phyloP scores from a whole-genome alignment of 2,888 invertebrate species.

The Leucophenga maculata region DNA sequence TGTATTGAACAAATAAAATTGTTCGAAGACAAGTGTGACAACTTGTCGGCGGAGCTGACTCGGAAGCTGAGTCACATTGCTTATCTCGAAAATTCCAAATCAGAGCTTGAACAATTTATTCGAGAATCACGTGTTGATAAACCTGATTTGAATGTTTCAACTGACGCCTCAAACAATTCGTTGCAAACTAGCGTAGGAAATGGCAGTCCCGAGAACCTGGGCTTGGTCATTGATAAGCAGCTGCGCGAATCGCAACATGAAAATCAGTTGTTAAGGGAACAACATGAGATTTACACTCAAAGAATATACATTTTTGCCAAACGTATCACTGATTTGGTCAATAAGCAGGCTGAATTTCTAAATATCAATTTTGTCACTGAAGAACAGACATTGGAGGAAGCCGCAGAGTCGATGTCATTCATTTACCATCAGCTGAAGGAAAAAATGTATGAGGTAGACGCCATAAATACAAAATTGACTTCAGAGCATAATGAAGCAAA shows the following conservation, averaged over 20 bases:
- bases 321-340: too few species aligned
- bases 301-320: too few species aligned
- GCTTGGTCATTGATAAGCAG: constrained; percentile 69
- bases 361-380: too few species aligned
- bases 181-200: constrained; percentile 54
- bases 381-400: too few species aligned
- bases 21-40: constrained; percentile 56
- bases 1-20: constrained; percentile 56
- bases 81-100: constrained; percentile 55
- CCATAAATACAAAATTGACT: background rate
- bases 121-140: constrained; percentile 56
- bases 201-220: constrained; percentile 68
- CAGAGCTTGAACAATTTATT: constrained; percentile 66
- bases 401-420: background rate
- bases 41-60: constrained; percentile 40
- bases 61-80: constrained; percentile 50
- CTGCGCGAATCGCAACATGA: constrained; percentile 69
- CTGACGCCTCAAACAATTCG: constrained; percentile 62
- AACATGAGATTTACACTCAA: constrained; percentile 20
- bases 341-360: too few species aligned
- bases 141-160: constrained; percentile 59
- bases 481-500: background rate
- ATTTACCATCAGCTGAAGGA: background rate
- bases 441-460: too few species aligned
- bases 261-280: constrained; percentile 52